phyloP scores from a whole-genome alignment of 2,113 vertebrate genomes.

The Semicossyphus pulcher region DNA sequence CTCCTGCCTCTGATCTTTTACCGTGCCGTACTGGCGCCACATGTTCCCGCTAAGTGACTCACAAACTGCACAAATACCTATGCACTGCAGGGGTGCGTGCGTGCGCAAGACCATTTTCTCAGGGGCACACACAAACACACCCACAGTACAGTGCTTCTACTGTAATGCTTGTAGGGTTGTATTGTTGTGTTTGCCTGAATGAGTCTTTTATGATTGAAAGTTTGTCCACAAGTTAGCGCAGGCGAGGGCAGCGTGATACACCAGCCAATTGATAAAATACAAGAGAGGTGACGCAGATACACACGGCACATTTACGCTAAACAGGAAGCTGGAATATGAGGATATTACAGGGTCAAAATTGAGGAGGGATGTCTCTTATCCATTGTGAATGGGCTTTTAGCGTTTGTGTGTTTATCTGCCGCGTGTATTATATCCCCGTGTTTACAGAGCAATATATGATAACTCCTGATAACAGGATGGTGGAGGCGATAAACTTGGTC shows the following conservation, averaged over 20 bases:
- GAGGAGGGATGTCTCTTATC: not conserved
- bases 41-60: slow-evolving; percentile 63
- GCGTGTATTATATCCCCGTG: not conserved
- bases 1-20: slow-evolving; percentile 57
- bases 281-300: slow-evolving; percentile 13
- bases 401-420: slow-evolving; percentile 18
- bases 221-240: not conserved
- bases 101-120: slow-evolving; percentile 16
- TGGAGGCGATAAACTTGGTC: slow-evolving; percentile 32
- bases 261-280: slow-evolving; percentile 1
- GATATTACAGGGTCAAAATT: not conserved
- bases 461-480: slow-evolving; percentile 27
- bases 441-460: slow-evolving; percentile 42
- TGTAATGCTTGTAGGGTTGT: not conserved
- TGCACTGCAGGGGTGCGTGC: slow-evolving; percentile 26
- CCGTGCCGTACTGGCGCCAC: slow-evolving; percentile 31
- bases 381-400: not conserved
- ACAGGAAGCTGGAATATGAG: not conserved
- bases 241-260: slow-evolving; percentile 1
- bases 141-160: not conserved
- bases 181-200: not conserved
- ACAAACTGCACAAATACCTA: slow-evolving; percentile 47
- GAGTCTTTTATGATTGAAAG: not conserved
- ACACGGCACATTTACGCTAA: not conserved
- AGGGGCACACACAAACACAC: not conserved